Percentiles rank a stretch among this genome's conserved stretches.
Evolutionary conservation across 2,797 vertebrate genomes (phyloP).

Genomic region (Paramormyrops hopkinsi): DNA sequence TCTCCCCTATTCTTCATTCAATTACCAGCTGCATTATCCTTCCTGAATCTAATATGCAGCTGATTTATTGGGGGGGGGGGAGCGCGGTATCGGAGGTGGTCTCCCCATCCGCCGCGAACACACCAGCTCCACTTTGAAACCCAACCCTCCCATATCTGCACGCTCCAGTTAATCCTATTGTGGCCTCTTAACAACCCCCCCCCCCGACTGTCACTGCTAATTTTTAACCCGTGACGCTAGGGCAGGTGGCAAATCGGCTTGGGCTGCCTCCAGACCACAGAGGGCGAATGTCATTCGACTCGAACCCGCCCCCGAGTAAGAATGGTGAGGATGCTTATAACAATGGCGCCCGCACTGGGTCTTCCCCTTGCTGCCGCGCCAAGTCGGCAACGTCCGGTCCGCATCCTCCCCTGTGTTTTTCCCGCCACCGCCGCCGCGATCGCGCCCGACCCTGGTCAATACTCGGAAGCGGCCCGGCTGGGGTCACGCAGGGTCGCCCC

Average conservation of each 20-base stretch:
- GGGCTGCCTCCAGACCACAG: background rate
- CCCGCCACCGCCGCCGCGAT: background rate
- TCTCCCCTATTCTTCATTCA: conserved; percentile 38
- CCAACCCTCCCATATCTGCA: conserved; percentile 46
- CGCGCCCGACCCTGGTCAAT: background rate
- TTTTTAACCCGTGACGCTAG: background rate
- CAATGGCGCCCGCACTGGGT: background rate
- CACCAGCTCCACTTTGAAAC: conserved; percentile 48
- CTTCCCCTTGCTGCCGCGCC: background rate
- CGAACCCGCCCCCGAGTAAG: background rate
- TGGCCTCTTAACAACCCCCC: conserved; percentile 37
- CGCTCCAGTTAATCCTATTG: conserved; percentile 51
- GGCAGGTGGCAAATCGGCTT: background rate
- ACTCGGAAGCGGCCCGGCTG: background rate
- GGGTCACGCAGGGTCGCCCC: background rate
- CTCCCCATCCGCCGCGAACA: conserved; percentile 31
- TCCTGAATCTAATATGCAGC: conserved; percentile 46
- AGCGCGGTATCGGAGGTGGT: conserved; percentile 38
- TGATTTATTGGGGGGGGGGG: conserved; percentile 13
- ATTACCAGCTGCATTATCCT: conserved; percentile 44
- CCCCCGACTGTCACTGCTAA: background rate
- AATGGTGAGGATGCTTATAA: background rate
- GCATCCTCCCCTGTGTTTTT: background rate
- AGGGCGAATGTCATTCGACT: background rate
- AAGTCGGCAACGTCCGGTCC: background rate